phyloP scores from a whole-genome alignment of 2,888 invertebrate genomes.

The Acleris literana region DNA sequence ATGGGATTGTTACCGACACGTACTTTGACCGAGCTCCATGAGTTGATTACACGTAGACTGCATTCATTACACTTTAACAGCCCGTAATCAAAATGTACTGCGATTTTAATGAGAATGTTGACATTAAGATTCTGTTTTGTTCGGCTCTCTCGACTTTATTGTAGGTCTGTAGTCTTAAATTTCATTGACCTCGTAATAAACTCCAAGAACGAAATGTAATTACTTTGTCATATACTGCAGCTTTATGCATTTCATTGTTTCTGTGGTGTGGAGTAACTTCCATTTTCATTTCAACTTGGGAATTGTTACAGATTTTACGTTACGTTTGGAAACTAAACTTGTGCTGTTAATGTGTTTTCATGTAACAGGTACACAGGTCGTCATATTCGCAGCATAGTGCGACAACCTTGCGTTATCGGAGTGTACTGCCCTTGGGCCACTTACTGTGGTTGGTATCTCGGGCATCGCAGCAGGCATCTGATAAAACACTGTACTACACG shows the following conservation, averaged over 20 bases:
- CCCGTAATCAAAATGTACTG: conserved; percentile 21
- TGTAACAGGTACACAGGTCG: conserved; percentile 2
- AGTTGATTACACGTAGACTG: conserved; percentile 33
- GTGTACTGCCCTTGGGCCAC: conserved; percentile 78
- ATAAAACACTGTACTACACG: conserved; percentile 50
- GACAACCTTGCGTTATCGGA: conserved; percentile 75
- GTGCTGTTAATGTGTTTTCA: neutral
- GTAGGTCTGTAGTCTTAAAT: conserved; percentile 12
- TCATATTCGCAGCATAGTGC: conserved; percentile 43
- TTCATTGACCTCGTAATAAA: conserved; percentile 21
- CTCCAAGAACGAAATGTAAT: conserved; percentile 9
- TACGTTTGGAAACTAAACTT: neutral
- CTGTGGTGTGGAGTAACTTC: neutral
- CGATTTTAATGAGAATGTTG: conserved; percentile 34
- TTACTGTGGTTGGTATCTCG: conserved; percentile 66
- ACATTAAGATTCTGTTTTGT: conserved; percentile 38
- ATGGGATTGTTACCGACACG: neutral
- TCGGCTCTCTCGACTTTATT: conserved; percentile 11
- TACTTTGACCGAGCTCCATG: conserved; percentile 29
- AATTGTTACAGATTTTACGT: too few species aligned
- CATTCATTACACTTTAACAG: conserved; percentile 29
- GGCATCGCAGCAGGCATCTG: conserved; percentile 69
- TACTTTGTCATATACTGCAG: conserved; percentile 34
- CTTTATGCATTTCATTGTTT: neutral
- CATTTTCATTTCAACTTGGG: too few species aligned